Base-by-base conservation (phyloP, 2,113 vertebrate species). In the Sorex araneus region DNA sequence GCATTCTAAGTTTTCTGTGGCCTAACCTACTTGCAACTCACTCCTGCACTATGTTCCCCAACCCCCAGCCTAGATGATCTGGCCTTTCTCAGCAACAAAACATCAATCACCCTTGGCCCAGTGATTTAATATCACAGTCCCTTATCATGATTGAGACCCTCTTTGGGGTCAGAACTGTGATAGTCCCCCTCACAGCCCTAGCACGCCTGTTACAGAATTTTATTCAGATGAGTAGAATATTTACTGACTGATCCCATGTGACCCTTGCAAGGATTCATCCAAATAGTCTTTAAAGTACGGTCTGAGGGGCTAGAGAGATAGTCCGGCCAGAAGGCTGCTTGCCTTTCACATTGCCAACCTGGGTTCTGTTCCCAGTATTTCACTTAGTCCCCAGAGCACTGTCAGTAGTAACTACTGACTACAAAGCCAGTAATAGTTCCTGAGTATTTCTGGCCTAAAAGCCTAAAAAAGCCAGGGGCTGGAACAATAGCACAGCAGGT, bases 11-110 rank as follows among this genome's bases (percentile, higher is more conserved):
- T 27, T 16, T 21, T 21, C 73, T 32, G 19, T 2, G 1, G 25
- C 57, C 8, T 3, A n/a, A 34, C 0, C 19, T 3, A 15, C 34
- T 0, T 36, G 36, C n/a, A 2, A 0, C 10, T 47, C 16, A 45
- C 23, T 43, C 30, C 6, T 8, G 36, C 2, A 0, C 23, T 3
- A 6, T 2, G 7, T 16, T 25, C 2, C 19, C 34, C 27, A 70
- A n/a, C 30, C 30, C 66, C 9, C 8, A 0, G 70, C 47, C 43
- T 6, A 9, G 8, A 23, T 4, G 15, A 54, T 8, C 34, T 7
- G 63, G 25, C 71, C n/a, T 43, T 36, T 73, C 9, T 28, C 12
- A 4, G 63, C 13, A 81, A 90, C 10, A 77, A 76, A 80, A 13
- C 36, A 27, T 15, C n/a, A 36, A 70, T 23, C 27, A 60, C 0